A percentile compares a stretch with the other conserved stretches of the same genome.
These are phyloP conservation scores for Norana najaformis DNA, from an alignment of 2,888 invertebrate species.

Conservation along the genomic window DNA sequence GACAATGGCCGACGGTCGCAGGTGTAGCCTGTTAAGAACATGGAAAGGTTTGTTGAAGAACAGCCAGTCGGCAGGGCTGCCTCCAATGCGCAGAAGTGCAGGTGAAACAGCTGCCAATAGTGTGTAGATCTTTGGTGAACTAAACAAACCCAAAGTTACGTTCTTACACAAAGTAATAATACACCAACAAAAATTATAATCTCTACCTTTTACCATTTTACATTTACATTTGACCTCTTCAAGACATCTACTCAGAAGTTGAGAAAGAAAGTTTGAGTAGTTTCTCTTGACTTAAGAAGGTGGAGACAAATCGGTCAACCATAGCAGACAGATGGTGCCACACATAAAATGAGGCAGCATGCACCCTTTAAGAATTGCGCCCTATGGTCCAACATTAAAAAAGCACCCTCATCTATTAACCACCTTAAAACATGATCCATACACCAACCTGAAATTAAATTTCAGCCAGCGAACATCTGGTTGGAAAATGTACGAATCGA, in stretches of 20 bases:
- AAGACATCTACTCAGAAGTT: neutral
- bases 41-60: constrained; percentile 34
- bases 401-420: too few relatives aligned
- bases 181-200: neutral
- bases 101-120: constrained; percentile 41
- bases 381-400: neutral
- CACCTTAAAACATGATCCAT: neutral
- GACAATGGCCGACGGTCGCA: constrained; percentile 19
- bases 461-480: constrained; percentile 31
- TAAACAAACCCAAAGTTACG: neutral
- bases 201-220: neutral
- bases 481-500: constrained; percentile 28
- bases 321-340: neutral
- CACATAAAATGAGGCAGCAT: neutral
- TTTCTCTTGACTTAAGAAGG: neutral
- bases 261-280: neutral
- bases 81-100: constrained; percentile 42
- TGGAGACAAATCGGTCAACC: neutral
- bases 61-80: constrained; percentile 41
- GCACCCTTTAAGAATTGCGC: neutral
- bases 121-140: constrained; percentile 38
- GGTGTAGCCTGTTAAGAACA: neutral
- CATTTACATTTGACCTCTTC: neutral
- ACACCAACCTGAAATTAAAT: constrained; percentile 33
- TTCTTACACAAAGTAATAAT: neutral